Evolutionary conservation across 2,113 vertebrate species (phyloP), one percentile per base, ranked within the genome.

Genomic region (Ophthalmolycus amberensis): DNA sequence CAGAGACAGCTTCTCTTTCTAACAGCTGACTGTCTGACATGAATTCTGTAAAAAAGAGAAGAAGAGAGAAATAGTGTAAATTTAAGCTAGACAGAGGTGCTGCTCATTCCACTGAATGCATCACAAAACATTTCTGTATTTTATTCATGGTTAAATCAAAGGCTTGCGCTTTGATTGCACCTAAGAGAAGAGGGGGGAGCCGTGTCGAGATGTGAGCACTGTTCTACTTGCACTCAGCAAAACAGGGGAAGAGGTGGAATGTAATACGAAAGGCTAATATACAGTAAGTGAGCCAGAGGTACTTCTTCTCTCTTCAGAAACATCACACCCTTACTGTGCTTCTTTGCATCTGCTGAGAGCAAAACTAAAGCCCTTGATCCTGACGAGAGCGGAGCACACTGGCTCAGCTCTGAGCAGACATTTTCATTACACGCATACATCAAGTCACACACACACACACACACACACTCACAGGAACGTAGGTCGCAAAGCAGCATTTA

Each of bases 311-410:
- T 82, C 54, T 74, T 79, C 63, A 85, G 66, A 75, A 88, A 82
- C 76, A 83, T 73, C 52, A 65, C 64, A 83, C 62, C 48, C 63
- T 37, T 71, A 29, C 60, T 34, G 34, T 42, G 40, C 66, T 79
- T 60, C 58, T 77, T 85, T 69, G 79, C 71, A 78, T 89, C 72
- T 77, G 68, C 66, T 64, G 37, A 78, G 77, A 88, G 74, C 15
- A 11, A 83, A 90, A 82, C 78, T 79, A 78, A 88, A 89, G 81
- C 72, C 59, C 71, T 77, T 83, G 66, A 80, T 90, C 79, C 82
- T 68, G 69, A 84, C 52, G 38, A 82, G 67, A 82, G 71, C 29
- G 18, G 59, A 79, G 62, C 66, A 78, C 75, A 77, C 11, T 66
- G 71, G 79, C 58, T 86, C 71, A 60, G 78, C 79, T 86, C 66